Percentiles rank a stretch among this genome's conserved stretches.
phyloP scores from a whole-genome alignment of 2,888 invertebrate species.

The Poecilus cupreus region DNA sequence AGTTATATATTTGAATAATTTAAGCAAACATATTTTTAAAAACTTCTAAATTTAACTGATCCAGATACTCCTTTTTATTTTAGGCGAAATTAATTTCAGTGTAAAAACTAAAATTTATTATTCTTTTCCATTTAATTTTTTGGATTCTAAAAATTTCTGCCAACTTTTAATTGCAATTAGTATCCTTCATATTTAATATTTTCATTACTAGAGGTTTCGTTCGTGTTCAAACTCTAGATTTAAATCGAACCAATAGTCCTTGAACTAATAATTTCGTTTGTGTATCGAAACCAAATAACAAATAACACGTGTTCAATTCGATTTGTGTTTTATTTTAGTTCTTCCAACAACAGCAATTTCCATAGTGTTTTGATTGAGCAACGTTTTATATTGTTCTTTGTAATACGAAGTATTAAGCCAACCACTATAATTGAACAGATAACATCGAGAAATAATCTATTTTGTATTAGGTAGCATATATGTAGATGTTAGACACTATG shows the following conservation, averaged over 20 bases:
- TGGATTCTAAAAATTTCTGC: background rate
- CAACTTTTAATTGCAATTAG: background rate
- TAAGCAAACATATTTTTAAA: no score
- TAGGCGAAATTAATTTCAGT: no score
- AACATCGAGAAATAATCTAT: background rate
- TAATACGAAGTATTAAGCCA: no score
- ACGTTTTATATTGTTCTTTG: background rate
- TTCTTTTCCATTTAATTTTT: background rate
- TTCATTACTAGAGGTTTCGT: background rate
- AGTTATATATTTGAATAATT: no score
- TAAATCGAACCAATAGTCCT: background rate
- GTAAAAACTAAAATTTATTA: no score
- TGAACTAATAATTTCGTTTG: constrained; percentile 16
- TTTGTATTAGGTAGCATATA: no score
- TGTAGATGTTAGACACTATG: background rate
- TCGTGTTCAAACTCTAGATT: background rate
- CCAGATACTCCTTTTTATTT: no score
- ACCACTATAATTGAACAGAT: background rate
- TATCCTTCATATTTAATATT: background rate
- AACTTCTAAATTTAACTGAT: no score
- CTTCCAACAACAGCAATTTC: background rate
- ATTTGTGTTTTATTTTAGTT: background rate
- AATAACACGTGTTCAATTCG: constrained; percentile 7
- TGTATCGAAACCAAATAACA: background rate
- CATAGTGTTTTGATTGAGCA: background rate